These are phyloP conservation scores for Mallotus villosus DNA, from an alignment of 2,797 vertebrate species.

Conservation along the genomic window DNA sequence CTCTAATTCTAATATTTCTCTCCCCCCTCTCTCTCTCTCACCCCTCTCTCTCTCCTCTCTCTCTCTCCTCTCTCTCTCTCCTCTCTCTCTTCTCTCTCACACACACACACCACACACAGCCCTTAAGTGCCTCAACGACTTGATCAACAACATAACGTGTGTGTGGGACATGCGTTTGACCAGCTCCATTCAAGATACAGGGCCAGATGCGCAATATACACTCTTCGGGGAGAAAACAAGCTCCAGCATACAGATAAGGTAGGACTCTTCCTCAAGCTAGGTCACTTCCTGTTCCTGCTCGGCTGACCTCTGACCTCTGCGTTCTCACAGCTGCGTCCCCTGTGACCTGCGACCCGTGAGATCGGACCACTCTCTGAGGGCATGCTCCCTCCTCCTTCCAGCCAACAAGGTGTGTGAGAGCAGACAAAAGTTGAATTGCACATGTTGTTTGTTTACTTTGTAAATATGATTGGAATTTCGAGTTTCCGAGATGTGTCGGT, in stretches of 20 bases:
- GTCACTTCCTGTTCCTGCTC: too few species aligned
- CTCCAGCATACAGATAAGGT: neutral
- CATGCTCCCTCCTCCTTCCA: slow-evolving; percentile 34
- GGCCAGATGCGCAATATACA: neutral
- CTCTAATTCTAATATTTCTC: too few species aligned
- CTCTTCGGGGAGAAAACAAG: neutral
- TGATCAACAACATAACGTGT: slow-evolving; percentile 18
- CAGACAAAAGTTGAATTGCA: too few species aligned
- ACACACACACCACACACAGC: neutral
- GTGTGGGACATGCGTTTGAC: slow-evolving; percentile 25
- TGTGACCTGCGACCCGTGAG: slow-evolving; percentile 37
- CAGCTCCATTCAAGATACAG: neutral
- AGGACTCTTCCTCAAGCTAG: too few species aligned
- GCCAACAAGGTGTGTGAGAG: neutral
- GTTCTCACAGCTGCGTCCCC: accelerated
- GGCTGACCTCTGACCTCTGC: neutral
- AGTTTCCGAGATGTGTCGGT: neutral
- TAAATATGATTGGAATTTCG: too few species aligned
- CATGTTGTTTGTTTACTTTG: too few species aligned
- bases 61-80: neutral
- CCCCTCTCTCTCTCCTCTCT: neutral
- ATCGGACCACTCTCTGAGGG: slow-evolving; percentile 22
- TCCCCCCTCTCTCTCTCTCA: too few species aligned
- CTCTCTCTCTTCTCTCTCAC: neutral
- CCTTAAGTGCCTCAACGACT: slow-evolving; percentile 49